phyloP scores from a whole-genome alignment of 1,140 invertebrate species.

The Psix sp. region DNA sequence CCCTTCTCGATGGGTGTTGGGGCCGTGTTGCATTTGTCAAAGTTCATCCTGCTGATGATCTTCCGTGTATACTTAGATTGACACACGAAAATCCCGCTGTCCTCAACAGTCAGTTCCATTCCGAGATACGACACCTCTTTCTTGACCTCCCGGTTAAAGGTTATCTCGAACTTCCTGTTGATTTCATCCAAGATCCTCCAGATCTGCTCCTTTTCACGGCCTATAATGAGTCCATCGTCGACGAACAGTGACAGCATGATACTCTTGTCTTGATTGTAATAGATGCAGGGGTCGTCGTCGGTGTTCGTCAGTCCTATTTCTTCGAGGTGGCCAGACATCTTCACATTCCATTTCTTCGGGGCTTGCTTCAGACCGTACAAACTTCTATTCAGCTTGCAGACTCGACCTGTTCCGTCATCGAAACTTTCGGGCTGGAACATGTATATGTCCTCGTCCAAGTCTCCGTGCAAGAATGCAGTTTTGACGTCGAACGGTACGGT shows the following conservation, averaged over 20 bases:
- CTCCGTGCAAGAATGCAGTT: conserved; percentile 1
- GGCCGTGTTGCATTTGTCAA: conserved; percentile 26
- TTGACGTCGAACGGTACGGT: conserved; percentile 8
- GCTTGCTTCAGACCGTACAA: conserved; percentile 73
- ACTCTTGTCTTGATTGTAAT: not conserved
- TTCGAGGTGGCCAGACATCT: not conserved
- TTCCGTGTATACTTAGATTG: conserved; percentile 15
- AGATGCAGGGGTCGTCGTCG: conserved; percentile 15
- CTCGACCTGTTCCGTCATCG: conserved; percentile 34
- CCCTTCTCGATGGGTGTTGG: conserved; percentile 34
- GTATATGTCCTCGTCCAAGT: conserved; percentile 65
- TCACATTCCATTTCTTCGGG: conserved; percentile 66
- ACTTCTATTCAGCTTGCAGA: conserved; percentile 64
- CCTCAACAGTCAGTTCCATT: conserved; percentile 12
- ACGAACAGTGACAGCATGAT: conserved; percentile 1
- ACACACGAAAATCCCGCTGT: conserved; percentile 8
- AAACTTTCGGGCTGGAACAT: conserved; percentile 68
- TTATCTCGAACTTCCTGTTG: conserved; percentile 6
- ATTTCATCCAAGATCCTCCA: not conserved
- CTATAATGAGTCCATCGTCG: conserved; percentile 7
- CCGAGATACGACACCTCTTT: conserved; percentile 10
- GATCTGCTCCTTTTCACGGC: not conserved
- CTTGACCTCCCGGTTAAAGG: not conserved
- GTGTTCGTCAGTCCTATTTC: not conserved
- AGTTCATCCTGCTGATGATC: conserved; percentile 41